Percentiles rank a stretch among this genome's conserved stretches.
phyloP scores from a whole-genome alignment of 2,797 vertebrate species.

The Tarsius wallacei region DNA sequence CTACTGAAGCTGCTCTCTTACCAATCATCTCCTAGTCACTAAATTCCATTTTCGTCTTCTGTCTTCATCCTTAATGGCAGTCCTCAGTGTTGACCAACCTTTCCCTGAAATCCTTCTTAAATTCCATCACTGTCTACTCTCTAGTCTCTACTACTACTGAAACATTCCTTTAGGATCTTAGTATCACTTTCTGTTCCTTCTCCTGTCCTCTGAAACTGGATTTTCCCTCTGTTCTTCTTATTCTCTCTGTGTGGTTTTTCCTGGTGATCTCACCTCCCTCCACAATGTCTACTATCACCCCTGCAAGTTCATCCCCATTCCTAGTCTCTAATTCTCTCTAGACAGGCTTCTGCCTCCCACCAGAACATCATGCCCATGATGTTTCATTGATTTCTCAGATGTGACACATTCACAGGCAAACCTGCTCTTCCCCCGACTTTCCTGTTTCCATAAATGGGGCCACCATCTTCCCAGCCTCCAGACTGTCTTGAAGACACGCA shows the following conservation, averaged over 20 bases:
- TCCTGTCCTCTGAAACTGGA: background rate
- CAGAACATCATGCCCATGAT: background rate
- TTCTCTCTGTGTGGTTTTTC: background rate
- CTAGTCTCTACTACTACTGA: background rate
- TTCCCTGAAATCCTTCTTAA: conserved; percentile 30
- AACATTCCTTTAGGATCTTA: background rate
- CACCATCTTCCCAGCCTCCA: background rate
- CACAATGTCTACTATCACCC: background rate
- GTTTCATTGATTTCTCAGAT: conserved; percentile 39
- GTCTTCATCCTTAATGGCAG: background rate
- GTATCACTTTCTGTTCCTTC: background rate
- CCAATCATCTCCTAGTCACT: background rate
- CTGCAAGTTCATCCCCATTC: background rate
- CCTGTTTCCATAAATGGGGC: background rate
- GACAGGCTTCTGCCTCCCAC: background rate
- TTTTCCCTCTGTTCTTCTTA: conserved; percentile 46
- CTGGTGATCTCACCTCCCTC: background rate
- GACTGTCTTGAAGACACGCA: background rate
- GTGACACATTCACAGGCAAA: conserved; percentile 4
- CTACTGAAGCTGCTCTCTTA: conserved; percentile 2
- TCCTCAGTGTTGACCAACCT: background rate
- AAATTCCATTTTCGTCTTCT: background rate
- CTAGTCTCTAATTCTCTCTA: conserved; percentile 37
- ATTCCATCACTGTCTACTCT: background rate
- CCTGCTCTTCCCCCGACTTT: background rate